Evolutionary conservation across 2,797 vertebrate species (phyloP), one percentile per base, ranked within the genome.

Genomic region (Corythornis leucogaster): DNA sequence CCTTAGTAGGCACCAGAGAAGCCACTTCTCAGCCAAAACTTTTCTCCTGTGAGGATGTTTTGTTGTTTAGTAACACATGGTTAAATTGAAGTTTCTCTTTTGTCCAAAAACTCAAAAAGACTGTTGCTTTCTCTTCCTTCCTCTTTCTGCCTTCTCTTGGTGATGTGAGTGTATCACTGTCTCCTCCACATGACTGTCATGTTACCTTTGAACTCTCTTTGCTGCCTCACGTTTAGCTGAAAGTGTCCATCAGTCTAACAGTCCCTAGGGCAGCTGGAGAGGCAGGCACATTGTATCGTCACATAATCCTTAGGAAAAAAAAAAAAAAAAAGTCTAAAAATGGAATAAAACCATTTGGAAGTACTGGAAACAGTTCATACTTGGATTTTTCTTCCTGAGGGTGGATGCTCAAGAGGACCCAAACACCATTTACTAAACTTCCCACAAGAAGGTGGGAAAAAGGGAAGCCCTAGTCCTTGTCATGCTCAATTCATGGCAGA

Each of bases 171-270:
- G 80, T 28, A n/a, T 8, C 50, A 38, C 30, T 6, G 2, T 24
- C 40, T 30, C 68, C 46, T 73, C 19, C 4, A 2, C 18, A 1
- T 24, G 35, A 33, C 42, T 3, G 0, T 45, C 0, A 0, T 10
- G 30, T 67, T 48, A 30, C 35, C 35, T 59, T 71, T 64, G 70
- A 81, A 8, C 22, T 75, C 25, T 28, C 38, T 42, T 43, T n/a
- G 25, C 57, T 80, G 54, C 54, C 53, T 78, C 69, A 24, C 40
- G 4, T 74, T 63, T 82, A 53, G 11, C 69, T 80, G 51, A 18
- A 73, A 63, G 21, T 43, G 8, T 35, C 70, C 48, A 28, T 51
- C 51, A 73, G 38, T 9, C 43, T 87, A 6, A 8, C 76, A 40
- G 26, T 59, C 38, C n/a, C n/a, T 12, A 22, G 31, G 18, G 21